A percentile compares a stretch with the other conserved stretches of the same genome.
phyloP scores from a whole-genome alignment of 2,113 vertebrate species.

The Cnemophilus loriae region DNA sequence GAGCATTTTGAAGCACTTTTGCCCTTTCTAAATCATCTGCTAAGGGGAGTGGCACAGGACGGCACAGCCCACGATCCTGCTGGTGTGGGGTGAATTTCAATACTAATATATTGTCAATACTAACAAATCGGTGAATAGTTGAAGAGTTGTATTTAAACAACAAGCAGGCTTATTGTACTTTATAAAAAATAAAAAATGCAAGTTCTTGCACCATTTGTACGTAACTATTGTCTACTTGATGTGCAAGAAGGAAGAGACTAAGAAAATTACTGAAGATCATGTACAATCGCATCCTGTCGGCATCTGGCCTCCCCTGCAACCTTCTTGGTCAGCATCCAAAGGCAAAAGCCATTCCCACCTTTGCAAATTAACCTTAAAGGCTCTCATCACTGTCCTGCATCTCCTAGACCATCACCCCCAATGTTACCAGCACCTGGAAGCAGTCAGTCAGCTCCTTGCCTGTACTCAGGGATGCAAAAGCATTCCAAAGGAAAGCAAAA shows the following conservation, averaged over 20 bases:
- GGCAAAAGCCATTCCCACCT: background rate
- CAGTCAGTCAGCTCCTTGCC: background rate
- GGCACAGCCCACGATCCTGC: fast-evolving
- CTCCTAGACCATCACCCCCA: background rate
- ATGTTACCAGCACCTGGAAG: fast-evolving
- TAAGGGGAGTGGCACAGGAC: fast-evolving
- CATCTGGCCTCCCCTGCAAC: background rate
- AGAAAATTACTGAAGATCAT: fast-evolving
- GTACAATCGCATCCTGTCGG: background rate
- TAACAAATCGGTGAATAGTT: background rate
- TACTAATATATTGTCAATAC: background rate
- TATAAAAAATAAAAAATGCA: background rate
- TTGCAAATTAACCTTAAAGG: background rate
- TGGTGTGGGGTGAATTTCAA: fast-evolving
- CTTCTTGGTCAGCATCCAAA: background rate
- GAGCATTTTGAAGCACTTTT: background rate
- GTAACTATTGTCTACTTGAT: background rate
- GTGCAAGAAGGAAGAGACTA: background rate
- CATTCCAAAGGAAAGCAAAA: background rate
- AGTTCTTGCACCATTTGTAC: background rate
- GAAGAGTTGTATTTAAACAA: background rate
- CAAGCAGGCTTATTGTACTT: background rate
- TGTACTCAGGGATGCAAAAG: background rate
- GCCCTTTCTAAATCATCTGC: background rate
- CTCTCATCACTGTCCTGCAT: fast-evolving